Conservation (phyloP, 1,140 invertebrate species). For the Oryctes rhinoceros region DNA sequence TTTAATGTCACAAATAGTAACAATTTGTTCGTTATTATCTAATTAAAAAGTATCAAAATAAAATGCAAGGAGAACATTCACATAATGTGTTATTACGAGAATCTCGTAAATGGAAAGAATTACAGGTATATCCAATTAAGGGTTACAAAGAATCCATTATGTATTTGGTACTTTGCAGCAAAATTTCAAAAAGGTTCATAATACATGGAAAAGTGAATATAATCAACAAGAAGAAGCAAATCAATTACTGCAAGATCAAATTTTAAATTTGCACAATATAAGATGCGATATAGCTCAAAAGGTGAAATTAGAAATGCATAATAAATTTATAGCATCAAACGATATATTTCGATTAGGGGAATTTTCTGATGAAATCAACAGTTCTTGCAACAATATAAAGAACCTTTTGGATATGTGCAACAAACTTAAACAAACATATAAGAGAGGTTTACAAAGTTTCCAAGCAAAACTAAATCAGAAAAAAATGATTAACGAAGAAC, state of each 20-base stretch:
- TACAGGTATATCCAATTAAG: not conserved
- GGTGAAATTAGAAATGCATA: not conserved
- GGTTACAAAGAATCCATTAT: not conserved
- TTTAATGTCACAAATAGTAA: too few relatives aligned
- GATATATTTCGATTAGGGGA: not conserved
- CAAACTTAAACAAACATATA: not conserved
- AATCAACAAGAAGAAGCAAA: not conserved
- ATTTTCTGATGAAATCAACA: not conserved
- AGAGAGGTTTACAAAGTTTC: not conserved
- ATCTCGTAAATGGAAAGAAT: constrained; percentile 7
- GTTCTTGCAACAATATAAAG: not conserved
- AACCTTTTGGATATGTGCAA: not conserved
- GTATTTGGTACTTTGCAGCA: not conserved
- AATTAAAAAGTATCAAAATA: not conserved
- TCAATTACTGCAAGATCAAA: not conserved
- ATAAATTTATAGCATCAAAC: not conserved
- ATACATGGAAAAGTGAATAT: not conserved
- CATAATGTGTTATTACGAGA: not conserved
- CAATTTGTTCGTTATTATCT: too few relatives aligned
- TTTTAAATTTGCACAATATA: not conserved
- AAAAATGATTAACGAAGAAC: not conserved
- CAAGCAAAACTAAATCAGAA: not conserved
- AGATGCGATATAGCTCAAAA: not conserved
- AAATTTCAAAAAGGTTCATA: not conserved
- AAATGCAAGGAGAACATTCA: not conserved